These are phyloP conservation scores for Paguma larvata DNA, from an alignment of 2,797 vertebrate genomes.

Conservation along the genomic window DNA sequence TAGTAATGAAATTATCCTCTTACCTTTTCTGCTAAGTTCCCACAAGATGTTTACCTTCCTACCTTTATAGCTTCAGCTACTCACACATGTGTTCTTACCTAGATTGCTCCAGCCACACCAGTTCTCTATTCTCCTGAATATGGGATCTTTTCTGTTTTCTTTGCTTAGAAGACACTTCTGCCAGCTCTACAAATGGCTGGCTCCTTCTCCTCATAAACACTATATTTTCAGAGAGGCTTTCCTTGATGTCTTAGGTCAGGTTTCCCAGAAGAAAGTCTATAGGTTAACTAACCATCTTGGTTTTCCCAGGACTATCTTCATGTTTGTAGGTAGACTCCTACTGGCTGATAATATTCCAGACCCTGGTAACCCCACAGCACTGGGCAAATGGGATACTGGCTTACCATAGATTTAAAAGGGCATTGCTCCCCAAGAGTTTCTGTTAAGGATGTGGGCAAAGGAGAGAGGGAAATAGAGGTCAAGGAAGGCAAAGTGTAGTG, in stretches of 20 bases:
- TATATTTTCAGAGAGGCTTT: not conserved
- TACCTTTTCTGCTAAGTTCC: not conserved
- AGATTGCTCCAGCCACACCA: not conserved
- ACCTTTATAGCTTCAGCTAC: not conserved
- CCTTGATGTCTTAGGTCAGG: not conserved
- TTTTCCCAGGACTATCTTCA: not conserved
- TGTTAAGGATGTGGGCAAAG: not conserved
- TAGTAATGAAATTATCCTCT: conserved; percentile 79
- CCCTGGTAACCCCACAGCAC: not conserved
- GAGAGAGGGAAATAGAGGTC: not conserved
- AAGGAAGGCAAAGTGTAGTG: not conserved
- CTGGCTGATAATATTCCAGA: not conserved
- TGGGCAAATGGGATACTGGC: not conserved
- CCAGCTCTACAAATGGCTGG: not conserved
- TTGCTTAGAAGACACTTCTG: not conserved
- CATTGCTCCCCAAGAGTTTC: not conserved
- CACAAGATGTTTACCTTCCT: not conserved
- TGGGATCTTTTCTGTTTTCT: not conserved
- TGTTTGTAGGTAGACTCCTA: not conserved
- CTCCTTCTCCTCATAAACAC: not conserved
- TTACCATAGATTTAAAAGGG: not conserved
- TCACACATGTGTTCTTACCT: not conserved
- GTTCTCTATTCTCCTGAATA: not conserved
- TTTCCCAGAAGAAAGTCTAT: not conserved
- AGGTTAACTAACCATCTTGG: not conserved